A percentile compares a stretch with the other conserved stretches of the same genome.
Conservation (phyloP, 2,888 invertebrate genomes). For the Scaptodrosophila latifasciaeformis region DNA sequence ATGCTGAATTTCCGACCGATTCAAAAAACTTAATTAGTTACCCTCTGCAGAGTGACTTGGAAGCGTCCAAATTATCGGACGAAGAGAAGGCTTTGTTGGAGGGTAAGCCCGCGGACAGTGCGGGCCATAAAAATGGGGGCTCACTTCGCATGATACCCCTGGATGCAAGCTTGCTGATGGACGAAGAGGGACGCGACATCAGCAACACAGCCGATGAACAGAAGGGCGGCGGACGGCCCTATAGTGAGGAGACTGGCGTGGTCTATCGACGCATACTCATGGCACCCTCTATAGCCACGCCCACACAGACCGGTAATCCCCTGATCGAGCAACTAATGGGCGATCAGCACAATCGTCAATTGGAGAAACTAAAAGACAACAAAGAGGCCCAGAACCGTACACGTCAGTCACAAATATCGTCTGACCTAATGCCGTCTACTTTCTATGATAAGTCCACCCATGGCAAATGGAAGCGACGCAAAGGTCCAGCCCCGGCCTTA, state of each 20-base stretch:
- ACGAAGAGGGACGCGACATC: conserved; percentile 22
- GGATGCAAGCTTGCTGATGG: conserved; percentile 53
- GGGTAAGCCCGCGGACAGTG: conserved; percentile 53
- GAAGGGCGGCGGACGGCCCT: conserved; percentile 23
- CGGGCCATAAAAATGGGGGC: conserved; percentile 11
- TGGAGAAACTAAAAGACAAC: conserved; percentile 78
- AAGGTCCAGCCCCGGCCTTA: conserved; percentile 88
- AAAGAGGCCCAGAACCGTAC: conserved; percentile 80
- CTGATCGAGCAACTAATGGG: conserved; percentile 17
- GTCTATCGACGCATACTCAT: conserved; percentile 66
- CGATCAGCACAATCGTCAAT: conserved; percentile 66
- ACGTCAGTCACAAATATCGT: conserved; percentile 73
- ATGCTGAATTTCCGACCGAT: conserved; percentile 28
- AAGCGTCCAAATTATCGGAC: conserved; percentile 63
- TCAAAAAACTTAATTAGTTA: conserved; percentile 66
- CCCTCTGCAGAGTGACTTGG: conserved; percentile 66
- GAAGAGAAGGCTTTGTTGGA: conserved; percentile 70
- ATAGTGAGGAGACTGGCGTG: conserved; percentile 52
- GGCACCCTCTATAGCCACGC: conserved; percentile 53
- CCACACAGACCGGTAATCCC: conserved; percentile 44
- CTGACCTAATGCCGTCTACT: conserved; percentile 23
- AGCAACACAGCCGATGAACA: conserved; percentile 46
- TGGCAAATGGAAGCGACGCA: conserved; percentile 84
- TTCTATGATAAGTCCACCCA: conserved; percentile 79
- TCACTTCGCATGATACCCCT: conserved; percentile 58